Evolutionary conservation across 2,113 vertebrate species (phyloP).

Genomic region (Ameiurus melas): DNA sequence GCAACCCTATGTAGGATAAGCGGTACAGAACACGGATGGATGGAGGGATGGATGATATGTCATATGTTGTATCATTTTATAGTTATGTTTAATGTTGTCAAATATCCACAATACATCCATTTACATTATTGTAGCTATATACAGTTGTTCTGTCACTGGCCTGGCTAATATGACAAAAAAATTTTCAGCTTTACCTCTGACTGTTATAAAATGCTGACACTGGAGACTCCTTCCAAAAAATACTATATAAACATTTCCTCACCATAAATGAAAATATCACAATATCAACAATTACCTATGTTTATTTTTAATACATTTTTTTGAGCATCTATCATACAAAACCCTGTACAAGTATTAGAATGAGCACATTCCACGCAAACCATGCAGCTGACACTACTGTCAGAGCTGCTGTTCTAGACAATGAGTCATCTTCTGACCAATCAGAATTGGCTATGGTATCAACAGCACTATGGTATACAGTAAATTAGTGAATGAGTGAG

Average conservation of each 20-base stretch:
- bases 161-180: background rate
- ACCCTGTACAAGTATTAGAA: background rate
- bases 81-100: background rate
- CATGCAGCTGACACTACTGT: background rate
- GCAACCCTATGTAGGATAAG: no score
- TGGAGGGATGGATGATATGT: no score
- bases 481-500: background rate
- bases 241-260: background rate
- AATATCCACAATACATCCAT: no score
- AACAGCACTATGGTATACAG: background rate
- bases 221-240: background rate
- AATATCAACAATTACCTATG: background rate
- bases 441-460: background rate
- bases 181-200: background rate
- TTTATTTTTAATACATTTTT: no score
- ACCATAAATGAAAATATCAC: background rate
- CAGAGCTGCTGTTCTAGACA: background rate
- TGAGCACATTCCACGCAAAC: background rate
- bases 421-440: background rate
- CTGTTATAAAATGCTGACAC: background rate
- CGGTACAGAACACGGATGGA: no score
- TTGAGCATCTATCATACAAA: background rate
- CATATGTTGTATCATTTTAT: background rate
- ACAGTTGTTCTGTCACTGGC: no score
- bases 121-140: background rate